phyloP scores from a whole-genome alignment of 2,797 vertebrate species.

The Muscicapa striata region DNA sequence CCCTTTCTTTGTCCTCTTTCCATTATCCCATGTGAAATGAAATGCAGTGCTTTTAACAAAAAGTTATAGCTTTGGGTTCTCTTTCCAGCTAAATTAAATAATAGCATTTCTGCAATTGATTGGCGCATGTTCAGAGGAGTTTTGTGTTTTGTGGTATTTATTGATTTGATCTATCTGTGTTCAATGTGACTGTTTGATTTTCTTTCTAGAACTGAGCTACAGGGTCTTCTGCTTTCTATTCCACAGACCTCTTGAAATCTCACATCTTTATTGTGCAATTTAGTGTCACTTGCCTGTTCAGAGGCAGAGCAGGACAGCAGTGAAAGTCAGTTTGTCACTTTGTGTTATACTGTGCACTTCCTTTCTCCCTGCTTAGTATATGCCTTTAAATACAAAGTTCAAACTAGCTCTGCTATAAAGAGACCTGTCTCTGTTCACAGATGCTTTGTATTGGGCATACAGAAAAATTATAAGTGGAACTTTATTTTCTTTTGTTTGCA shows the following conservation, averaged over 20 bases:
- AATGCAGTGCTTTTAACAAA: not conserved
- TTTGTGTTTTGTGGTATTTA: not conserved
- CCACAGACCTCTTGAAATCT: not conserved
- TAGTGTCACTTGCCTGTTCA: not conserved
- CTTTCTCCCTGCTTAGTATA: not conserved
- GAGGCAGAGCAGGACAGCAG: not conserved
- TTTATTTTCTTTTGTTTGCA: not conserved
- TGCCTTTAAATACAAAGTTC: not conserved
- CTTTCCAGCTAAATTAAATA: not conserved
- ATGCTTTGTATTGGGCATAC: not conserved
- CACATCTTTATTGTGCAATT: not conserved
- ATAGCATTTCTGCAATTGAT: not conserved
- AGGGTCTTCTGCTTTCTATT: not conserved
- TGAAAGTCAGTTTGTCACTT: not conserved
- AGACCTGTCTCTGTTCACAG: not conserved
- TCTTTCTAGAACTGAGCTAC: not conserved
- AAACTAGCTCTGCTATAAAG: not conserved
- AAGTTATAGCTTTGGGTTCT: not conserved
- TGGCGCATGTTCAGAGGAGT: not conserved
- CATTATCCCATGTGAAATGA: fast-evolving
- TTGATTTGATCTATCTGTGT: not conserved
- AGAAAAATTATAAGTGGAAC: not conserved
- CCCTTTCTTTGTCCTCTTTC: not conserved
- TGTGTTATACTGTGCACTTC: not conserved
- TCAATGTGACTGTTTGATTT: not conserved